Percentiles rank a stretch among this genome's conserved stretches.
Conservation (phyloP, 2,888 invertebrate genomes). For the Papilio elwesi region DNA sequence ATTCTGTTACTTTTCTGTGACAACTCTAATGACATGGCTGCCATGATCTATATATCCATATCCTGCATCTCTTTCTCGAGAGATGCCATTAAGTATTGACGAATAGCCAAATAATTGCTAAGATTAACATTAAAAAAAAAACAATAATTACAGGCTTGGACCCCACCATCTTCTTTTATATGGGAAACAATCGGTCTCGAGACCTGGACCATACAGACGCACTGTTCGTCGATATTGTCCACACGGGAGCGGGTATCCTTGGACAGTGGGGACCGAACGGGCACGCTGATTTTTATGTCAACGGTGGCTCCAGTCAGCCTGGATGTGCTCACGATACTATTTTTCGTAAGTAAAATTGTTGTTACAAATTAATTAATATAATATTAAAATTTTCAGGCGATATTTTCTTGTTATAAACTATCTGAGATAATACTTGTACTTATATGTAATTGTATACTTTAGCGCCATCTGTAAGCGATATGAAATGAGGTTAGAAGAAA, state of each 20-base stretch:
- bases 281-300: slow-evolving; percentile 95
- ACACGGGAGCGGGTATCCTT: slow-evolving; percentile 94
- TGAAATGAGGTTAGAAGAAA: no score
- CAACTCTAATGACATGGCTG: no score
- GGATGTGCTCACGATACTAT: slow-evolving; percentile 92
- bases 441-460: no score
- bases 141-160: slow-evolving; percentile 86
- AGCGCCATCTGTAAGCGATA: neutral
- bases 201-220: slow-evolving; percentile 93
- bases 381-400: neutral
- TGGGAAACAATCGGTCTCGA: slow-evolving; percentile 90
- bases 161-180: slow-evolving; percentile 94
- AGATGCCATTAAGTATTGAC: no score
- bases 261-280: slow-evolving; percentile 96
- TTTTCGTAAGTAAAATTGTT: slow-evolving; percentile 86
- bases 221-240: slow-evolving; percentile 91
- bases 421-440: no score
- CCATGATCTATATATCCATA: no score
- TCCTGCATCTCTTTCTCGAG: no score
- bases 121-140: neutral
- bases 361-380: neutral
- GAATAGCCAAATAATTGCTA: no score
- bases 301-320: slow-evolving; percentile 94
- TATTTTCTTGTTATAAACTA: no score
- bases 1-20: no score